Evolutionary conservation across 2,888 invertebrate species (phyloP).

Genomic region (Macaria liturata): DNA sequence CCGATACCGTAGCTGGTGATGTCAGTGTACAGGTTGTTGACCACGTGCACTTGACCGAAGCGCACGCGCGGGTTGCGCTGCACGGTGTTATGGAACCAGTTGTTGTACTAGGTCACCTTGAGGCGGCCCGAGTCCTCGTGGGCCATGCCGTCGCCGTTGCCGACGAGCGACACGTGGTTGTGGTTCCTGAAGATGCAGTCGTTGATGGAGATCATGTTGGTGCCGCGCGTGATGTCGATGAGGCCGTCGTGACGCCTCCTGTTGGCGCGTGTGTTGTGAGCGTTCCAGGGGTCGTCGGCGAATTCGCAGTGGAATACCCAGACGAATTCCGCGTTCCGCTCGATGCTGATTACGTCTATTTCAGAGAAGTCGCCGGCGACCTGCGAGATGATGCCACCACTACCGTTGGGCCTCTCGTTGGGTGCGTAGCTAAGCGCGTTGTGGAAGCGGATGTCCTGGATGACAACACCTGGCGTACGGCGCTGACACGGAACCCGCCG

Average conservation of each 20-base stretch:
- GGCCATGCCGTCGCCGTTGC: slow-evolving; percentile 22
- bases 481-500: slow-evolving; percentile 13
- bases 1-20: slow-evolving; percentile 20
- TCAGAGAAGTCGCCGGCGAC: slow-evolving; percentile 18
- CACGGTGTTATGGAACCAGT: slow-evolving; percentile 27
- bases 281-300: slow-evolving; percentile 30
- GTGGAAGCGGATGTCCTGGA: slow-evolving; percentile 23
- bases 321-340: not conserved
- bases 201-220: slow-evolving; percentile 25
- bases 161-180: slow-evolving; percentile 25
- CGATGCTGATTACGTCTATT: slow-evolving; percentile 20
- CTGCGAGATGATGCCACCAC: slow-evolving; percentile 24
- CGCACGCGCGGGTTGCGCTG: slow-evolving; percentile 32
- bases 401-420: slow-evolving; percentile 25
- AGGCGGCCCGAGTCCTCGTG: slow-evolving; percentile 19
- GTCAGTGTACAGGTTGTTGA: slow-evolving; percentile 33
- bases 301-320: slow-evolving; percentile 28
- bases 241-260: slow-evolving; percentile 31
- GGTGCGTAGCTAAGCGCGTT: slow-evolving; percentile 27
- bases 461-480: slow-evolving; percentile 15
- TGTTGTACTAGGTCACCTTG: slow-evolving; percentile 20
- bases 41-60: slow-evolving; percentile 27
- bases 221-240: slow-evolving; percentile 20
- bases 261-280: not conserved
- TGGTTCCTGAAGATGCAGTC: slow-evolving; percentile 33